Base-by-base conservation (phyloP, 2,888 invertebrate genomes). In the Arge pagana region DNA sequence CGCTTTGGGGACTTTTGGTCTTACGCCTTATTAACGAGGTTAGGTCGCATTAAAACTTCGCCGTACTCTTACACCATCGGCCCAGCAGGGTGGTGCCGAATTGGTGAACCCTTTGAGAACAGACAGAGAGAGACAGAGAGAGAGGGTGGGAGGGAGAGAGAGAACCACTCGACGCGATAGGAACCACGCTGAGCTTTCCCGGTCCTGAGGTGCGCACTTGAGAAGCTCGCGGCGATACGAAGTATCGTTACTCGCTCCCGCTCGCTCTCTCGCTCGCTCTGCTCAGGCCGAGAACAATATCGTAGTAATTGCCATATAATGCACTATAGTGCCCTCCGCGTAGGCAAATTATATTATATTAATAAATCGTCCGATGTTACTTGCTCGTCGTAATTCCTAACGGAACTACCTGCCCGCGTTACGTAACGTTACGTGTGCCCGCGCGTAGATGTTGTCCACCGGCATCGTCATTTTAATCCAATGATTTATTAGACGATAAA, bases 281-380 rank as follows among this genome's bases (percentile, higher is more conserved):
- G 40, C 36, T 8, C 35, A 31, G 21, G 31, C 39, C 35, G 48
- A 40, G 39, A 50, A 42, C 51, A 50, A 39, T 49, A 37, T 55
- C 40, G 23, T 57, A 61, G 63, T 68, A 67, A 68, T 67, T 67
- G 65, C 61, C 60, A 49, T 56, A 56, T 56, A 61, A 62, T 61
- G 65, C 65, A 63, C 68, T 57, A 57, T 56, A 61, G 63, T 61
- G 64, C 65, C 64, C 67, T 68, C 65, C 62, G 60, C 62, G 60
- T 60, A 55, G 63, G 61, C 62, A 66, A 67, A 68, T 68, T 65
- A 63, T 65, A 62, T 68, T 66, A 67, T 65, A 62, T 68, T 66
- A 67, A 68, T 67, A 68, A 67, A 66, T 68, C 65, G 62, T 53
- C 58, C 53, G 54, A 53, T 60, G 55, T 59, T 57, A 61, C 57